Base-by-base conservation (phyloP, 2,113 vertebrate species). In the Mystacornis crossleyi region DNA sequence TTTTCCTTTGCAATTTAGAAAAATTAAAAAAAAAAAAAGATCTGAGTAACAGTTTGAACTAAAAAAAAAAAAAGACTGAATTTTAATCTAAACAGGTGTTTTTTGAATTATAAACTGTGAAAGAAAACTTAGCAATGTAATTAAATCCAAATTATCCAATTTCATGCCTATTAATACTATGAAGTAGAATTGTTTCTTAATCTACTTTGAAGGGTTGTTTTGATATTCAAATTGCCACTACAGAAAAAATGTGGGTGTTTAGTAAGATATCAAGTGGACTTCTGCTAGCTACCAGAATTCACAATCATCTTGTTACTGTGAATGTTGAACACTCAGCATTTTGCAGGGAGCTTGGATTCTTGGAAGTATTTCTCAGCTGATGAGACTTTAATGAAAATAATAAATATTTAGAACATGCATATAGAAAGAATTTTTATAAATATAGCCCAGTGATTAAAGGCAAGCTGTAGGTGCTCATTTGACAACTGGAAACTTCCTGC, bases 71-170 rank as follows among this genome's bases (percentile, higher is more conserved):
- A 82, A 80, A 14, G 53, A 57, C 25, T 53, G 84, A 86, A 84
- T 94, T 95, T 88, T 90, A 90, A 96, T 96, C 83, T 88, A 80
- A 94, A 91, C 95, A 95, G 93, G 93, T 95, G 82, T 64, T 86
- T 89, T 93, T 95, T 91, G 45, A 94, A 95, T 95, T 97, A 92
- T 79, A 86, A 91, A 92, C 81, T 93, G 81, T 95, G 78, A 87
- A 95, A 53, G 71, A 90, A 97, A 93, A 97, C 16, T 83, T 86
- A 92, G 94, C 67, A 94, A 84, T 70, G 94, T 90, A 97, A 97
- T 97, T 97, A 97, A 97, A 94, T 94, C 84, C 95, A 95, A 97
- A 97, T 97, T 97, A 97, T 97, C 94, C 96, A 97, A 96, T 97
- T 97, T 97, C 96, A 96, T 96, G 93, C 96, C 86, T 61, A 95